These are phyloP conservation scores for Malacoctenus gilli DNA, from an alignment of 2,797 vertebrate genomes.

Conservation along the genomic window DNA sequence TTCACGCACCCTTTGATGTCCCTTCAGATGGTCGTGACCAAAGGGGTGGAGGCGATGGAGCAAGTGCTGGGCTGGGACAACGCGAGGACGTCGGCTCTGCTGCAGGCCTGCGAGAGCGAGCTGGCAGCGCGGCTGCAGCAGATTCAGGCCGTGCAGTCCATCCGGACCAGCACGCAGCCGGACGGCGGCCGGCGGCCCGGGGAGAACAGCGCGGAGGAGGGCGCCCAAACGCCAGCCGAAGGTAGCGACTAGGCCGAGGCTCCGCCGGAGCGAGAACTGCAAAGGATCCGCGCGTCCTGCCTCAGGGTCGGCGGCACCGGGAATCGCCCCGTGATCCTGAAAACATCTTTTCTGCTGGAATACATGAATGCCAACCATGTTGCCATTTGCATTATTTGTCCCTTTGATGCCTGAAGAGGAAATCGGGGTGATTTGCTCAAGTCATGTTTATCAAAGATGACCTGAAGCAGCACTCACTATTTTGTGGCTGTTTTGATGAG, in stretches of 20 bases:
- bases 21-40: constrained; percentile 73
- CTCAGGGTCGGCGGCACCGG: constrained; percentile 46
- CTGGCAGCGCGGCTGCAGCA: constrained; percentile 74
- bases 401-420: constrained; percentile 31
- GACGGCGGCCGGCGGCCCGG: constrained; percentile 24
- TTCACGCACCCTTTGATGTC: no score
- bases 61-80: constrained; percentile 74
- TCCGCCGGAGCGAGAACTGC: constrained; percentile 62
- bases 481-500: constrained; percentile 6
- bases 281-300: constrained; percentile 51
- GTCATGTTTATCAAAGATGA: constrained; percentile 54
- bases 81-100: constrained; percentile 63
- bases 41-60: constrained; percentile 68
- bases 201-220: constrained; percentile 14
- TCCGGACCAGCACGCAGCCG: constrained; percentile 62
- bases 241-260: constrained; percentile 45
- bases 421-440: constrained; percentile 37
- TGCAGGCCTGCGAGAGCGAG: constrained; percentile 76
- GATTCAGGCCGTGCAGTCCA: constrained; percentile 74
- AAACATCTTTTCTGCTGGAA: constrained; percentile 39
- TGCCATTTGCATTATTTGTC: constrained; percentile 36
- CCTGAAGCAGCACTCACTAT: constrained; percentile 10
- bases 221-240: constrained; percentile 31
- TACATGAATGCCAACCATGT: constrained; percentile 59
- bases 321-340: constrained; percentile 29